A percentile compares a stretch with the other conserved stretches of the same genome.
phyloP scores from a whole-genome alignment of 1,140 invertebrate genomes.

The Zaprionus kolodkinae region DNA sequence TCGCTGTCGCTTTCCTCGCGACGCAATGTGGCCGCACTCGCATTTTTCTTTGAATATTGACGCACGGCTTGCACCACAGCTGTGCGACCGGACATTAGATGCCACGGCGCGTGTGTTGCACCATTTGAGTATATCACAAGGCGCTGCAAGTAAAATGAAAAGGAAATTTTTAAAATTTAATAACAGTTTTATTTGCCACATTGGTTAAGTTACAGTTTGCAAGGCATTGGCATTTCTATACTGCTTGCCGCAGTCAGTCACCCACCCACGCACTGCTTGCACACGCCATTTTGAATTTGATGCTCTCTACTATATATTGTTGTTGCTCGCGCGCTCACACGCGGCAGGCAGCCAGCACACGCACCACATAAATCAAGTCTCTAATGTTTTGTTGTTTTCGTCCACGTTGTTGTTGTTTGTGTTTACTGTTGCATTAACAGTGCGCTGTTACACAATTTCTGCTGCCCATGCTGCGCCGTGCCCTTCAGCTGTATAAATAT shows the following conservation, averaged over 20 bases:
- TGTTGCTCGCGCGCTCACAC: conserved; percentile 16
- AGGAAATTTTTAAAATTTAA: neutral
- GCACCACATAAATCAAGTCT: conserved; percentile 29
- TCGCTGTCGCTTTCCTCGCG: conserved; percentile 86
- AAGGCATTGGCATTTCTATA: neutral
- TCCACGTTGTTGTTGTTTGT: conserved; percentile 26
- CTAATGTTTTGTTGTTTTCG: conserved; percentile 27
- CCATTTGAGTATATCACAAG: conserved; percentile 29
- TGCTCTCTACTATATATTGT: neutral
- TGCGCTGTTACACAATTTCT: conserved; percentile 36
- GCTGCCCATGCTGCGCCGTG: conserved; percentile 31
- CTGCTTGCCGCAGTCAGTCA: conserved; percentile 1
- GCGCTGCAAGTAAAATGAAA: conserved; percentile 49
- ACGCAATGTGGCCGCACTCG: conserved; percentile 54
- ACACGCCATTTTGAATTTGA: conserved; percentile 12
- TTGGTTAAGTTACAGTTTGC: conserved; percentile 34
- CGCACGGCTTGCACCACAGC: conserved; percentile 51
- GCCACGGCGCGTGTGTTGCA: conserved; percentile 25
- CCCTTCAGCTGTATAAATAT: conserved; percentile 41
- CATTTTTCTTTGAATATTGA: conserved; percentile 72
- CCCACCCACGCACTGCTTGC: conserved; percentile 39
- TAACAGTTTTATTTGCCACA: neutral
- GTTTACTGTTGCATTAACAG: conserved; percentile 40
- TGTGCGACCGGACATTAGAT: conserved; percentile 20
- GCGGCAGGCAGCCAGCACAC: too few relatives aligned